Base-by-base conservation (phyloP, 2,797 vertebrate species). In the Chelonia mydas region DNA sequence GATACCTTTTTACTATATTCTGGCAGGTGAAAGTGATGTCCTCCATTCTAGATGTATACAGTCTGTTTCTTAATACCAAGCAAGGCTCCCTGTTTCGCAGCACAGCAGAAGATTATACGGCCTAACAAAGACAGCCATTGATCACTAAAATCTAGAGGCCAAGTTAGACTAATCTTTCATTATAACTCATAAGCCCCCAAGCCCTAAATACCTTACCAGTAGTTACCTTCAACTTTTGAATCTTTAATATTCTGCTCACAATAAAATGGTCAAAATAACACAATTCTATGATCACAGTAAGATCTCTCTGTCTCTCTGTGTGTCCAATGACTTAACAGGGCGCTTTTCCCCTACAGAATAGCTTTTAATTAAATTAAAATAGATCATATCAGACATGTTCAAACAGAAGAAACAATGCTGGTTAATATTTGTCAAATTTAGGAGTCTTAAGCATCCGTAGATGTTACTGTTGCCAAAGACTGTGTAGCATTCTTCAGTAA, bases 1-100 rank as follows among this genome's bases (percentile, higher is more conserved):
- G 0, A 68, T 68, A 83, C 51, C 21, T 55, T 91, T 88, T 93
- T 92, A 92, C 79, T 61, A 53, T 41, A 61, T 27, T 86, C 7
- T 33, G 13, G 92, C 94, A 59, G 82, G 89, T 37, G 80, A 93
- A 90, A 65, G 23, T 1, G 12, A 81, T n/a, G 2, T 33, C n/a
- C 4, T 86, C 33, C 33, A 68, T 89, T 82, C 41, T 87, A 17
- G 31, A 91, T 76, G 3, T 86, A 89, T 27, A 21, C 11, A 61
- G 5, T 91, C 11, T 54, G 91, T 83, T 90, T 85, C 72, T 90
- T 91, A 94, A 86, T 76, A 83, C 78, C 28, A 96, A 83, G 31
- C 21, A 91, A 93, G 11, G 88, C 50, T 87, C 51, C 92, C 50
- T 92, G 25, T 96, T 96, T 93, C 88, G 83, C 83, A 97, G 92